Evolutionary conservation across 2,888 invertebrate species (phyloP).

Genomic region (Oxyteleia sp.): DNA sequence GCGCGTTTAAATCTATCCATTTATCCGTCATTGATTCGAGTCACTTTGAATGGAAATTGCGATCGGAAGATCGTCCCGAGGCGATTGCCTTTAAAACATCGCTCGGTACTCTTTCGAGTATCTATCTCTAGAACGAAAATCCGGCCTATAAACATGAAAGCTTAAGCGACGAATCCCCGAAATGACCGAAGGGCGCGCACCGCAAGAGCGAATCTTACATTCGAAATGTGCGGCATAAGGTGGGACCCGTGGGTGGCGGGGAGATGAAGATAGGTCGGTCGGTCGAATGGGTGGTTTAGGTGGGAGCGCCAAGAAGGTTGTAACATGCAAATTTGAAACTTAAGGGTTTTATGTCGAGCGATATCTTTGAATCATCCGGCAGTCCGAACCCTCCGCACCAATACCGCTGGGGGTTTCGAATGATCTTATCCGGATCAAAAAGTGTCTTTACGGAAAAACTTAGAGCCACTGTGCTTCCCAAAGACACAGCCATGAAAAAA

Average conservation of each 20-base stretch:
- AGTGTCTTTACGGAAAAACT: slow-evolving; percentile 78
- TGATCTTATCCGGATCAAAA: slow-evolving; percentile 84
- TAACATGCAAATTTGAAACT: slow-evolving; percentile 87
- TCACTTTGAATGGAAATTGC: slow-evolving; percentile 45
- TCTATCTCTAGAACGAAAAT: slow-evolving; percentile 76
- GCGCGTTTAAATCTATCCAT: slow-evolving; percentile 54
- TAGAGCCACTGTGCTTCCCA: slow-evolving; percentile 63
- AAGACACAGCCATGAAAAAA: slow-evolving; percentile 60
- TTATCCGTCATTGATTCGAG: slow-evolving; percentile 57
- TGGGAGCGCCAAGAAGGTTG: slow-evolving; percentile 80
- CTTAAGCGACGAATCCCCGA: slow-evolving; percentile 81
- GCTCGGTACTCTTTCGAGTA: slow-evolving; percentile 23
- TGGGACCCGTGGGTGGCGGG: slow-evolving; percentile 76
- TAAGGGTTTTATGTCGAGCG: slow-evolving; percentile 87
- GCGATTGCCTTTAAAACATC: slow-evolving; percentile 51
- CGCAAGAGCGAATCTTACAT: slow-evolving; percentile 82
- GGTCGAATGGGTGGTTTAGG: slow-evolving; percentile 67
- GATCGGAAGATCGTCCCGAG: slow-evolving; percentile 5
- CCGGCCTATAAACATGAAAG: slow-evolving; percentile 84
- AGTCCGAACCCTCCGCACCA: slow-evolving; percentile 76
- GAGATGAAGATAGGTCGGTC: slow-evolving; percentile 69
- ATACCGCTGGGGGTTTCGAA: slow-evolving; percentile 80
- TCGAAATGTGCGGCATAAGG: slow-evolving; percentile 84
- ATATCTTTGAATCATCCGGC: slow-evolving; percentile 86
- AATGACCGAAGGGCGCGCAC: slow-evolving; percentile 83